Evolutionary conservation across 2,888 invertebrate species (phyloP).

Genomic region (Leptarthrus brevirostris): DNA sequence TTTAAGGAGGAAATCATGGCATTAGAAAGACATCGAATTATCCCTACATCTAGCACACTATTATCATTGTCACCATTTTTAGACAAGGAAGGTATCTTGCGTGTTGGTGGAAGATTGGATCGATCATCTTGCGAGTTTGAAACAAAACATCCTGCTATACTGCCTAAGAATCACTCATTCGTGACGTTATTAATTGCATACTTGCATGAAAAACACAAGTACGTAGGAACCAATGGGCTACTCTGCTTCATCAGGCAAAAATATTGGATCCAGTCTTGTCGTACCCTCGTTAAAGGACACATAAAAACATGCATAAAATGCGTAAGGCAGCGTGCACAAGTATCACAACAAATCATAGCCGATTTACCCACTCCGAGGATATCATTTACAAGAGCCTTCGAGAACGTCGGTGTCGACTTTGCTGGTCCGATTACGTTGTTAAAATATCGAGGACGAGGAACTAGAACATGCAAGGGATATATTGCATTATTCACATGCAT

Average conservation of each 20-base stretch:
- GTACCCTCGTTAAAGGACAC: too few relatives aligned
- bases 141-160: neutral
- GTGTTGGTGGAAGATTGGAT: neutral
- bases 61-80: too few relatives aligned
- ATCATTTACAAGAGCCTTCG: too few relatives aligned
- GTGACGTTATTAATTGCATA: too few relatives aligned
- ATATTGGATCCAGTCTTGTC: slow-evolving; percentile 12
- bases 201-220: too few relatives aligned
- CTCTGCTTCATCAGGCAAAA: neutral
- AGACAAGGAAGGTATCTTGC: too few relatives aligned
- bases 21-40: neutral
- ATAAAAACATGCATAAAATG: too few relatives aligned
- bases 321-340: neutral
- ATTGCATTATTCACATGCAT: too few relatives aligned
- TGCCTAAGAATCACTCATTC: neutral
- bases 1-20: neutral
- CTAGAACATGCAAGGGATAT: too few relatives aligned
- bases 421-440: slow-evolving; percentile 20
- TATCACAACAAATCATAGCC: slow-evolving; percentile 4
- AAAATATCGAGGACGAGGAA: neutral
- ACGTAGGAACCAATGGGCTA: neutral
- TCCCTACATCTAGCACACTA: too few relatives aligned
- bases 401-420: slow-evolving; percentile 51
- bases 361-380: too few relatives aligned
- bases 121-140: neutral